Evolutionary conservation across 53 echinoderm and acorn worm genomes (phyloP).

Genomic region (Arbacia lixula): DNA sequence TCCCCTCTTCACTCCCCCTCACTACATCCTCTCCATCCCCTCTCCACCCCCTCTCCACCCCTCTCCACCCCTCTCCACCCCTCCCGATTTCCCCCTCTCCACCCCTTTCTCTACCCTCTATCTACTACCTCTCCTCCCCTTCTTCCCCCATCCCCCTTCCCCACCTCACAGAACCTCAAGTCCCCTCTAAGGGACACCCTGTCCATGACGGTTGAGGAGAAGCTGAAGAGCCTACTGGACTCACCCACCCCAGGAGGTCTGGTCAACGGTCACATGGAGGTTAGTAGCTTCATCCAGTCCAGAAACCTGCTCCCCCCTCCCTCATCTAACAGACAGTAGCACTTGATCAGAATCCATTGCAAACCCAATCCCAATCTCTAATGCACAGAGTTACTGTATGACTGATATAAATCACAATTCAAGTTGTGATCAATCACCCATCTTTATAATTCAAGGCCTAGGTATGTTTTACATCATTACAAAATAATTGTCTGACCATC

Average conservation of each 20-base stretch:
- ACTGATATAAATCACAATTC: too few species aligned
- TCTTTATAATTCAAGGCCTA: too few species aligned
- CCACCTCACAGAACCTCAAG: conserved; percentile 19
- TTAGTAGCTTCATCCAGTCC: too few species aligned
- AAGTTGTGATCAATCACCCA: too few species aligned
- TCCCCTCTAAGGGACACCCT: conserved; percentile 54
- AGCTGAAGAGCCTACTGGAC: conserved; percentile 83
- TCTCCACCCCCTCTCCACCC: neutral
- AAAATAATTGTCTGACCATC: too few species aligned
- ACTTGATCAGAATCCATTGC: too few species aligned
- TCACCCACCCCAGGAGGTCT: conserved; percentile 84
- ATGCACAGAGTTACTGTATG: too few species aligned
- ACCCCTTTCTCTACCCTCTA: neutral
- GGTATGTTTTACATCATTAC: too few species aligned
- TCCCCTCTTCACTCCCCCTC: neutral
- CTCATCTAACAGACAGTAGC: too few species aligned
- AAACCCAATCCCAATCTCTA: too few species aligned
- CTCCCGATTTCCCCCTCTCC: neutral
- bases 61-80: neutral
- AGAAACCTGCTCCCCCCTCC: too few species aligned
- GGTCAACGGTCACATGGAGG: conserved; percentile 38
- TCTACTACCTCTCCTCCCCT: neutral
- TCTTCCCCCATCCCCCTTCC: neutral
- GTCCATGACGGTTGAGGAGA: conserved; percentile 86
- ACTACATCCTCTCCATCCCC: neutral